Evolutionary conservation across 2,888 invertebrate genomes (phyloP).

Genomic region (Lepidochrysops patricia): DNA sequence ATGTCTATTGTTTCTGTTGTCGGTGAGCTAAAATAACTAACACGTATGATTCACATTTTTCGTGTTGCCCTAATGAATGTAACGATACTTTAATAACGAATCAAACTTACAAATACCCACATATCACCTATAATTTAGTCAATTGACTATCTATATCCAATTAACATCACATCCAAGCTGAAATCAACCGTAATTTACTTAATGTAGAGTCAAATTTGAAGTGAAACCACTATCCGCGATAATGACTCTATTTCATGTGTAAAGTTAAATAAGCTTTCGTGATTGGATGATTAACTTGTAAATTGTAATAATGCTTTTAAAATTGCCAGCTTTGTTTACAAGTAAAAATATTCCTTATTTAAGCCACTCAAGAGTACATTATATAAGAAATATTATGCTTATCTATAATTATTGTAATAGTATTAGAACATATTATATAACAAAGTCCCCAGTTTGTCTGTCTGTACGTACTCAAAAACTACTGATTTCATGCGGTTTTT

Average conservation of each 20-base stretch:
- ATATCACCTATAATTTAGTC: conserved; percentile 27
- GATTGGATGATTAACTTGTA: conserved; percentile 10
- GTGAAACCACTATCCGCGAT: not conserved
- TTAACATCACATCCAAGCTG: not conserved
- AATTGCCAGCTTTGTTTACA: not conserved
- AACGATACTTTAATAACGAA: conserved; percentile 15
- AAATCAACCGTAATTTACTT: not conserved
- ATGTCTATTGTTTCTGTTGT: too few species aligned
- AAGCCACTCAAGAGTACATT: too few species aligned
- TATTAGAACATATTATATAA: too few species aligned
- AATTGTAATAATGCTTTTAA: conserved; percentile 3
- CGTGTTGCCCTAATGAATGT: not conserved
- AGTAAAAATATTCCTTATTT: not conserved
- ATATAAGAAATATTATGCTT: too few species aligned
- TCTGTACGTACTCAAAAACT: too few species aligned
- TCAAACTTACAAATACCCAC: conserved; percentile 33
- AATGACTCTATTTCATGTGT: conserved; percentile 24
- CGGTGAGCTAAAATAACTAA: too few species aligned
- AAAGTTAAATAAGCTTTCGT: conserved; percentile 14
- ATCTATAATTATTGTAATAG: not conserved
- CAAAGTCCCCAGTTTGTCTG: too few species aligned
- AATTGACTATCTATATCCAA: conserved; percentile 17
- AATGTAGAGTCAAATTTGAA: not conserved
- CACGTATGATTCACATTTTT: not conserved
- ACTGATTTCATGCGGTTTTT: too few species aligned